Percentiles rank a stretch among this genome's conserved stretches.
Conservation (phyloP, 1,140 invertebrate genomes). For the Drosophila repletoides region DNA sequence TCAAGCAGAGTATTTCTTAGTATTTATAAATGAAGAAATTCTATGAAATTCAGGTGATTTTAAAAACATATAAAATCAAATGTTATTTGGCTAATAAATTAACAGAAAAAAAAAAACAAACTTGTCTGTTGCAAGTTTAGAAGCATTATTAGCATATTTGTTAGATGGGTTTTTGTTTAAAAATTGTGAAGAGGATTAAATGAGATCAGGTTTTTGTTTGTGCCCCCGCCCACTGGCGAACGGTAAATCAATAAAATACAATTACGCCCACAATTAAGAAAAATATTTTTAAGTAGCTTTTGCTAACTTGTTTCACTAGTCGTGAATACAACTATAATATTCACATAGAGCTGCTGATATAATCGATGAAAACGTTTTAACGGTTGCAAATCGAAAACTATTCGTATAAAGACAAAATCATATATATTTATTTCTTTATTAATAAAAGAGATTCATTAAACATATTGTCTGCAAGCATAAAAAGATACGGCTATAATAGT, state of each 20-base stretch:
- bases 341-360: not conserved
- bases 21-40: no score
- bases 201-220: not conserved
- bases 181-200: no score
- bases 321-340: conserved; percentile 14
- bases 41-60: no score
- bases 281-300: conserved; percentile 13
- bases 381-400: conserved; percentile 26
- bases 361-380: conserved; percentile 5
- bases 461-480: conserved; percentile 39
- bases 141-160: not conserved
- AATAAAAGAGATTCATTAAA: conserved; percentile 31
- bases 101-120: no score
- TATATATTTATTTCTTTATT: conserved; percentile 6
- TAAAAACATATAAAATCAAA: no score
- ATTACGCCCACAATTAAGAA: conserved; percentile 29
- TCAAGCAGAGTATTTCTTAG: no score
- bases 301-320: conserved; percentile 1
- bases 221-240: conserved; percentile 2
- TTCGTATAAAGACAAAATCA: not conserved
- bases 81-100: no score
- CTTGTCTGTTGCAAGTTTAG: not conserved
- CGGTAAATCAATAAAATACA: conserved; percentile 31
- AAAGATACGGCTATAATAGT: conserved; percentile 40
- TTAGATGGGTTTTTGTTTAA: not conserved